These are phyloP conservation scores for Entomobrya multifasciata DNA, from an alignment of 2,888 invertebrate species.

Conservation along the genomic window DNA sequence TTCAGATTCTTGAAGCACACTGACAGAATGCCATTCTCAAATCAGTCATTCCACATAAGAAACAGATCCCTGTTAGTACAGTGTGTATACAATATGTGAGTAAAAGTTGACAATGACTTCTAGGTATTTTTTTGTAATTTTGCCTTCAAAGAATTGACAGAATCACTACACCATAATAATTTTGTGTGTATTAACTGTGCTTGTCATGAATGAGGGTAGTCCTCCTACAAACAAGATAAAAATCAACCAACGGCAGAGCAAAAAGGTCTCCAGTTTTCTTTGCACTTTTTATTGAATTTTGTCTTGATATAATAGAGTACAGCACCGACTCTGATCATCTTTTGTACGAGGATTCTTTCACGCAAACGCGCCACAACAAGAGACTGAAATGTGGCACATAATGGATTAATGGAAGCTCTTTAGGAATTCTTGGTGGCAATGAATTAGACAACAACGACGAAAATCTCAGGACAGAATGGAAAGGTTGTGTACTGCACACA, in stretches of 20 bases:
- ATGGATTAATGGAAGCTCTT: constrained; percentile 47
- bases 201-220: constrained; percentile 52
- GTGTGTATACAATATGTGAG: neutral
- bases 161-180: constrained; percentile 4
- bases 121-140: neutral
- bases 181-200: constrained; percentile 44
- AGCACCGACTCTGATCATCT: constrained; percentile 60
- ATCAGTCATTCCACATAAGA: constrained; percentile 2
- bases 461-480: neutral
- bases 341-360: constrained; percentile 48
- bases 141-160: constrained; percentile 18
- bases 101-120: constrained; percentile 15
- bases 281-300: constrained; percentile 37
- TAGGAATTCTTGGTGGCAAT: constrained; percentile 45
- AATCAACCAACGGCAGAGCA: constrained; percentile 47
- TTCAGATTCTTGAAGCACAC: neutral
- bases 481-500: neutral
- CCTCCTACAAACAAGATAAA: constrained; percentile 67
- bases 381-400: constrained; percentile 50
- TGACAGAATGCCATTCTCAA: constrained; percentile 47
- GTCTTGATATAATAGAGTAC: constrained; percentile 49
- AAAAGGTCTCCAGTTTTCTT: constrained; percentile 51
- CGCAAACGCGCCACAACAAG: constrained; percentile 66
- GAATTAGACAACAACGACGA: constrained; percentile 38
- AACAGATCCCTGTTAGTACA: neutral